A percentile compares a stretch with the other conserved stretches of the same genome.
phyloP scores from a whole-genome alignment of 92 coral and sea anemone genomes.

The Epizoanthus stellaris region DNA sequence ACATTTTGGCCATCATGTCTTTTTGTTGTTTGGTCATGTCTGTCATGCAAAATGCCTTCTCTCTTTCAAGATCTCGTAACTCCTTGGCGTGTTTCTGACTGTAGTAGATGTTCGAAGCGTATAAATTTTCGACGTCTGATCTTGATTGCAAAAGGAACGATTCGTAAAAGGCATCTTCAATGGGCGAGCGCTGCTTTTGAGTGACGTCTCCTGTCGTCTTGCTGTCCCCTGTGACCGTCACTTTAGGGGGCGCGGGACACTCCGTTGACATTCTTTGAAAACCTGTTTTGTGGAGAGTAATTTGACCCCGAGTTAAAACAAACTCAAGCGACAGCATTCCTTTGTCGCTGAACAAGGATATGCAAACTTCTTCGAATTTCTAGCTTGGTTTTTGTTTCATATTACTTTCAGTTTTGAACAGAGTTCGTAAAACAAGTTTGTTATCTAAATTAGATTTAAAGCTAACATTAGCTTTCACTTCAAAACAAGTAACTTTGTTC shows the following conservation, averaged over 20 bases:
- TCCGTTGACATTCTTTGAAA: slow-evolving; percentile 29
- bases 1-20: slow-evolving; percentile 84
- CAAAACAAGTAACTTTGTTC: too few species aligned
- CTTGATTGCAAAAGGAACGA: slow-evolving; percentile 93
- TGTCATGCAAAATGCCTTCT: slow-evolving; percentile 63
- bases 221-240: slow-evolving; percentile 63
- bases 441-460: too few species aligned
- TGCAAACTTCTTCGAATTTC: neutral
- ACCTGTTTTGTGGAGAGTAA: slow-evolving; percentile 30
- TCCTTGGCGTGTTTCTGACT: slow-evolving; percentile 90
- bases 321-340: slow-evolving; percentile 53
- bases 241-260: slow-evolving; percentile 60
- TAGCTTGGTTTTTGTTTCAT: neutral
- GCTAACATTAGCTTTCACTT: too few species aligned
- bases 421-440: too few species aligned
- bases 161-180: slow-evolving; percentile 93
- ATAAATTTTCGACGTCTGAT: slow-evolving; percentile 85
- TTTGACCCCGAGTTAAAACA: slow-evolving; percentile 34
- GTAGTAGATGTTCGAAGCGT: slow-evolving; percentile 94
- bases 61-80: slow-evolving; percentile 76
- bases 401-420: neutral
- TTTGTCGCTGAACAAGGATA: slow-evolving; percentile 28
- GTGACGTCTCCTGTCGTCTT: slow-evolving; percentile 67
- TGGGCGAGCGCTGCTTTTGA: slow-evolving; percentile 82
- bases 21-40: slow-evolving; percentile 81